Evolutionary conservation across 2,888 invertebrate genomes (phyloP), one percentile per base, ranked within the genome.

Genomic region (Drosophila mayaguana): DNA sequence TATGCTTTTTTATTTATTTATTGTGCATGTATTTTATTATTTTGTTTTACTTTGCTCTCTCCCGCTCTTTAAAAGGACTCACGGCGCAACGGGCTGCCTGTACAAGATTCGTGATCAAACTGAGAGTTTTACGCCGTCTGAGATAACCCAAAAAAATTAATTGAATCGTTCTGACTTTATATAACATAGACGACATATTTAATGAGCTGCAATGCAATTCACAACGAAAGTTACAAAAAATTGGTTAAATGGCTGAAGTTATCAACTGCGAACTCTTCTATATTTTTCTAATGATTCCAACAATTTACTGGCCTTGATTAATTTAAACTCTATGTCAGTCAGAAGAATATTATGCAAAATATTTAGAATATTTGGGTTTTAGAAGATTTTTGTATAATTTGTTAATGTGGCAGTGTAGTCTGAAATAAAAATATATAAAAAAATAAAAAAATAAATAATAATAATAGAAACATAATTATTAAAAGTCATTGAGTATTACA

Each of bases 1-100:
- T 81, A 84, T 85, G 76, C 68, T 81, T 77, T 81, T 77, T 78
- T 78, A 80, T 88, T 77, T 84, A 85, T 82, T 88, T 88, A 83
- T 88, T 71, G 78, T 75, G 67, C 67, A 72, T 79, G 72, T 73
- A 83, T 84, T 83, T 83, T 78, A 67, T 70, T 74, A 67, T 73
- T 68, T 75, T 55, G 46, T 69, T 36, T 48, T 50, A n/a, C 20
- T 38, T 72, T 48, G 1, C 6, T 18, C 16, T 3, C 9, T n/a
- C 22, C 51, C 8, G 38, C 57, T 55, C 67, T 66, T 64, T 51
- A 65, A 72, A 79, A 64, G 36, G 40, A 20, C 50, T 42, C 22
- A 48, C 36, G 18, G 18, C 32, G 42, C 32, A 60, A 75, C 45
- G 56, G 68, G 25, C 40, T 25, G 51, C 32, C 45, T 42, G 45